Evolutionary conservation across 1,140 invertebrate species (phyloP).

Genomic region (Conus betulinus): DNA sequence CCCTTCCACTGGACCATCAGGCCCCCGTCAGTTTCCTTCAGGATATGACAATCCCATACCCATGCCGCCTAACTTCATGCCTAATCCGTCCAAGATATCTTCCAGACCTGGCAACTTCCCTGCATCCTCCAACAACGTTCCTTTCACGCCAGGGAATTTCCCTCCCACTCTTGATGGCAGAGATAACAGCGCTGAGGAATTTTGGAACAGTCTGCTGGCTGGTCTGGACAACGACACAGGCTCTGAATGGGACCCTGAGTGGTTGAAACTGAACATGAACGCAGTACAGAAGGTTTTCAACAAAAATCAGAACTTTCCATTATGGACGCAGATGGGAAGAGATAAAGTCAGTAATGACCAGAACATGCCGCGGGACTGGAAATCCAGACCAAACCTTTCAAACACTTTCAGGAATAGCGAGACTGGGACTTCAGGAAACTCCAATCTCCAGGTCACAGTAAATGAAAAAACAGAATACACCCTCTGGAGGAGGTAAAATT

Average conservation of each 20-base stretch:
- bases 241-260: background rate
- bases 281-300: background rate
- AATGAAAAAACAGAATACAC: background rate
- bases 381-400: background rate
- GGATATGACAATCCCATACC: background rate
- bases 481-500: background rate
- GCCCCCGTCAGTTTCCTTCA: background rate
- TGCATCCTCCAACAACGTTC: background rate
- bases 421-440: background rate
- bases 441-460: background rate
- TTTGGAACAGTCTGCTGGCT: conserved; percentile 15
- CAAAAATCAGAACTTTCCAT: background rate
- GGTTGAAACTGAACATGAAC: background rate
- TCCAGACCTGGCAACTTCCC: background rate
- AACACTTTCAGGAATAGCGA: background rate
- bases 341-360: background rate
- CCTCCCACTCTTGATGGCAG: background rate
- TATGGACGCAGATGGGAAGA: background rate
- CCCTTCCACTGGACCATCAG: background rate
- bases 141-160: background rate
- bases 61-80: conserved; percentile 1
- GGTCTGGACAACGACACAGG: conserved; percentile 12
- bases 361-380: background rate
- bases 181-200: conserved; percentile 7
- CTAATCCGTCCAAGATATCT: background rate